Conservation (phyloP, 1,140 invertebrate genomes). For the Bombus soroeensis region DNA sequence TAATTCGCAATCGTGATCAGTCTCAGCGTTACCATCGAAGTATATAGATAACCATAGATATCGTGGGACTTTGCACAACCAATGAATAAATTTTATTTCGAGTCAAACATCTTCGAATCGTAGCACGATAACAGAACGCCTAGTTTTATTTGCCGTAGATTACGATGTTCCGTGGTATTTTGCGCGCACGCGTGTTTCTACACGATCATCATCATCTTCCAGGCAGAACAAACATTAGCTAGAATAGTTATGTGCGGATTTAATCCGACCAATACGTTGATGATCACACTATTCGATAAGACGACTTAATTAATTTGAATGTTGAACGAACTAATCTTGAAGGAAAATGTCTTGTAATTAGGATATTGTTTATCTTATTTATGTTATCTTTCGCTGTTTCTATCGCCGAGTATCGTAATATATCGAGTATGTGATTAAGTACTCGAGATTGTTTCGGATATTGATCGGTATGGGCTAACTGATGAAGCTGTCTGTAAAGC, state of each 20-base stretch:
- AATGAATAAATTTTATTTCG: conserved; percentile 23
- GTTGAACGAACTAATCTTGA: background rate
- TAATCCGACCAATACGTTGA: background rate
- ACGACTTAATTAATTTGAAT: too few species aligned
- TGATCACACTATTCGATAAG: too few species aligned
- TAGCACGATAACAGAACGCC: conserved; percentile 20
- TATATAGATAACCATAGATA: background rate
- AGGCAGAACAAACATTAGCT: background rate
- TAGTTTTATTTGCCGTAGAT: conserved; percentile 45
- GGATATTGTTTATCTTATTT: background rate
- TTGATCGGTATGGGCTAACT: conserved; percentile 18
- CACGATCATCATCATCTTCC: background rate
- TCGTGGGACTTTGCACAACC: background rate
- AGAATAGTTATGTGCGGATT: background rate
- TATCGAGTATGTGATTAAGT: background rate
- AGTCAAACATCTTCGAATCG: conserved; percentile 7
- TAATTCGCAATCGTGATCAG: conserved; percentile 27
- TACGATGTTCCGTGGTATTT: conserved; percentile 8
- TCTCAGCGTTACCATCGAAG: background rate
- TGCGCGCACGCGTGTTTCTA: conserved; percentile 12
- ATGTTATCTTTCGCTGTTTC: background rate
- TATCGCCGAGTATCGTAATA: background rate
- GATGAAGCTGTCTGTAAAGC: conserved; percentile 5
- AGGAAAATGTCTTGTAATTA: background rate
- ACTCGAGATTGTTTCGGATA: conserved; percentile 4